Evolutionary conservation across 2,797 vertebrate genomes (phyloP), one percentile per base, ranked within the genome.

Genomic region (Hylomyscus alleni): DNA sequence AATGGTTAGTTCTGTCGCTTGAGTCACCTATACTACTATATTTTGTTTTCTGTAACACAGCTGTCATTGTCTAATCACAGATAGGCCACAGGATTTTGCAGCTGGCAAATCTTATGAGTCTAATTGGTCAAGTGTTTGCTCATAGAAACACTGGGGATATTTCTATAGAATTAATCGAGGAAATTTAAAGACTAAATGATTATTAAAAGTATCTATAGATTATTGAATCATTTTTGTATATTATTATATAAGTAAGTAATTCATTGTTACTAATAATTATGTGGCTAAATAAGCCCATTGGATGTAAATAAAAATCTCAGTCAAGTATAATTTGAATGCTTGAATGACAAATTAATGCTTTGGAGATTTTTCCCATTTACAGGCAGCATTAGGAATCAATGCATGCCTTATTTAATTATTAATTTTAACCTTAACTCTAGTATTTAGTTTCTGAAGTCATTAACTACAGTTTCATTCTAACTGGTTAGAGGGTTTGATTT

Each of bases 341-440:
- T 88, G 73, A 85, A 92, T 60, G 52, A 72, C 52, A 84, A 89
- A 90, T 65, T 56, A 76, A 88, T 50, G 0, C 2, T 65, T 56
- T 80, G 62, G 84, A 44, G 12, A 65, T 94, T 73, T 73, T 90
- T 72, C 58, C 9, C 4, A 73, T 37, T 75, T 58, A 12, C 50
- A 81, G 17, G 15, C 54, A 77, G 4, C 52, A 78, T 73, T 81
- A 77, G 12, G 54, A 78, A 78, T 67, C 65, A 94, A 34, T 34
- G 31, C 67, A 62, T 11, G 84, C 15, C 22, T 91, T 40, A n/a
- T 50, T 62, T 80, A 87, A 93, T 83, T 86, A 52, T 62, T 75
- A 94, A 89, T 80, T 94, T 91, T 22, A 69, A 75, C 52, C 29
- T 95, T 94, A 81, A 84, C n/a, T 92, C 34, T 88, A 47, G 17